These are phyloP conservation scores for Amazona finschi DNA, from an alignment of 2,797 vertebrate species.

Conservation along the genomic window DNA sequence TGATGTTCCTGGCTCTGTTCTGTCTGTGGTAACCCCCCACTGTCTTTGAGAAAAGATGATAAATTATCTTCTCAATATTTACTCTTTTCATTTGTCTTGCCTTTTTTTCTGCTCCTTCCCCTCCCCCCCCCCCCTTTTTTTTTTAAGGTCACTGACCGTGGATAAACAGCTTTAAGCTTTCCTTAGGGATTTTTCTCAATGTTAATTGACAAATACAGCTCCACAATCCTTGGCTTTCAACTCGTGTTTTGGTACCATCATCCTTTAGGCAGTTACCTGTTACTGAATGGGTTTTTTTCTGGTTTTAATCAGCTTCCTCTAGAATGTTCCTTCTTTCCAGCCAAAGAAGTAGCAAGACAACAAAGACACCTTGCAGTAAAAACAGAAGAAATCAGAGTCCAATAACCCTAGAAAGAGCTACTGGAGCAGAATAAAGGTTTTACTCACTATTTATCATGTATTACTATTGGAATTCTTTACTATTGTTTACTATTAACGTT, in stretches of 20 bases:
- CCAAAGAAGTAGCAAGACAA: not conserved
- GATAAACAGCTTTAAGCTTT: not conserved
- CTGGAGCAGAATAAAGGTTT: not conserved
- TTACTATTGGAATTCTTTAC: not conserved
- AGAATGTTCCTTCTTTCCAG: not conserved
- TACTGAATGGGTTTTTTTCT: not conserved
- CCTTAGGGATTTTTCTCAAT: not conserved
- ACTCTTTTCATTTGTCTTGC: not conserved
- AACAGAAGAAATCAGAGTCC: not conserved
- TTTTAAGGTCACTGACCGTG: not conserved
- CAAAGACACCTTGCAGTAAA: not conserved
- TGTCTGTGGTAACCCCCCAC: not conserved
- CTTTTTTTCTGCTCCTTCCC: too few species aligned
- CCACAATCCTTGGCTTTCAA: not conserved
- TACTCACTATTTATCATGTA: not conserved
- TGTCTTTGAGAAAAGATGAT: not conserved
- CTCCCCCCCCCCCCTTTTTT: fast-evolving
- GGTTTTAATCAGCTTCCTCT: not conserved
- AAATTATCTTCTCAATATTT: not conserved
- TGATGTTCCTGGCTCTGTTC: not conserved
- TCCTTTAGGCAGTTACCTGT: not conserved
- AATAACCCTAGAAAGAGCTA: not conserved
- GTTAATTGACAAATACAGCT: not conserved
- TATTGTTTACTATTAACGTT: not conserved
- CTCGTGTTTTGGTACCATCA: not conserved